Percentiles rank a stretch among this genome's conserved stretches.
Conservation (phyloP, 2,797 vertebrate genomes). For the Karalla daura region DNA sequence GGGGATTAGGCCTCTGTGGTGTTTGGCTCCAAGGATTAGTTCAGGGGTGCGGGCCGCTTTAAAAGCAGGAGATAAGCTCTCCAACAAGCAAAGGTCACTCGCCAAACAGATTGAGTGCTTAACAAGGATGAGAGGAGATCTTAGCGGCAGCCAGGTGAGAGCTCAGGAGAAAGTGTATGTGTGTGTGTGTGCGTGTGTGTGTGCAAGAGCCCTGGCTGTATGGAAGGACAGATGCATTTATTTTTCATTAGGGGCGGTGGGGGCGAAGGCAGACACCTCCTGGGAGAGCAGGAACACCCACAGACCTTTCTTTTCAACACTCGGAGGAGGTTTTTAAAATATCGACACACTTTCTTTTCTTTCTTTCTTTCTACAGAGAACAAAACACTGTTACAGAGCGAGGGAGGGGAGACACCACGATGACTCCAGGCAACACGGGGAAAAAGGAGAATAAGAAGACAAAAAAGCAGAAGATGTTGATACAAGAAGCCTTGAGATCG, state of each 20-base stretch:
- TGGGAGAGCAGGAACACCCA: neutral
- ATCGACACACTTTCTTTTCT: neutral
- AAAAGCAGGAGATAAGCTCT: constrained; percentile 76
- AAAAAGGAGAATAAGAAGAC: too few relatives aligned
- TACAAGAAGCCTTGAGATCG: too few relatives aligned
- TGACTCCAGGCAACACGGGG: too few relatives aligned
- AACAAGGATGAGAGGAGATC: constrained; percentile 65
- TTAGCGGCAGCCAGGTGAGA: constrained; percentile 51
- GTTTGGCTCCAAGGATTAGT: constrained; percentile 75
- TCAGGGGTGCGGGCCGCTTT: constrained; percentile 62
- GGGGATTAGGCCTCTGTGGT: constrained; percentile 65
- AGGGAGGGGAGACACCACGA: too few relatives aligned
- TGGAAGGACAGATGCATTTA: too few relatives aligned
- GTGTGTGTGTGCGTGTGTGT: neutral
- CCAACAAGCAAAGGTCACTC: constrained; percentile 74
- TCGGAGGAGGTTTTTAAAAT: neutral
- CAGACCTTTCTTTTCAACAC: neutral
- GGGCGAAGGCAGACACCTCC: neutral
- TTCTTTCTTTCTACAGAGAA: too few relatives aligned
- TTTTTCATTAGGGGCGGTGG: too few relatives aligned
- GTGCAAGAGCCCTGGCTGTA: neutral
- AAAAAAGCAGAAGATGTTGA: too few relatives aligned
- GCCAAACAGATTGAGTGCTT: constrained; percentile 75
- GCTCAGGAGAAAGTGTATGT: constrained; percentile 20
- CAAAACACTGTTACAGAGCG: too few relatives aligned